Base-by-base conservation (phyloP, 2,113 vertebrate species). In the Chrysemys picta region DNA sequence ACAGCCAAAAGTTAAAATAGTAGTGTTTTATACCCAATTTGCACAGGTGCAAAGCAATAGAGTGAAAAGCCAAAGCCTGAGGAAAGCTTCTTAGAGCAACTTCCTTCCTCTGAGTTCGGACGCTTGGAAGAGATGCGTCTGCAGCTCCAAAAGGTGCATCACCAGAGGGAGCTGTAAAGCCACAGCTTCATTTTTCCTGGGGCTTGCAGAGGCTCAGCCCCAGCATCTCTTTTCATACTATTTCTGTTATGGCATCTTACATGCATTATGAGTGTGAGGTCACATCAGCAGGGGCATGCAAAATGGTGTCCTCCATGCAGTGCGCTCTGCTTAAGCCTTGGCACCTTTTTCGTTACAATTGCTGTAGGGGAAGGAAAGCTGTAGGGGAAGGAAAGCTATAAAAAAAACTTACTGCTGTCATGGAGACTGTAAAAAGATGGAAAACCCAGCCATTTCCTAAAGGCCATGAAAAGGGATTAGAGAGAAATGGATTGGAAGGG, bases 61-160 rank as follows among this genome's bases (percentile, higher is more conserved):
- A 95, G 80, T 7, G 1, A 45, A 31, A 59, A 8, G 31, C 24
- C 3, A 88, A 89, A 94, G 75, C 7, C 12, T 42, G 29, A 42
- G 25, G 2, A 88, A 84, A 92, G 57, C 6, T 83, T n/a, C 6
- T 83, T 27, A 59, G 8, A 2, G 65, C 54, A 56, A 56, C 42
- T 62, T 52, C 25, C 25, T 24, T 91, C n/a, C 14, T 2, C 0
- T 5, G 1, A 82, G n/a, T n/a, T 29, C 1, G 2, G 5, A 79
- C 6, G 8, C 5, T 82, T n/a, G 92, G 42, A 86, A 89, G 45
- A 75, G 27, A 52, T 6, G 38, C 1, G 4, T 29, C 42, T 7
- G 16, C 27, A 49, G 2, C 29, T 25, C 24, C n/a, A 82, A 4
- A 91, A 76, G 17, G 6, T 56, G 21, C 38, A 76, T 22, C n/a